A percentile compares a stretch with the other conserved stretches of the same genome.
phyloP scores from a whole-genome alignment of 2,888 invertebrate genomes.

The Saturnia japonica region DNA sequence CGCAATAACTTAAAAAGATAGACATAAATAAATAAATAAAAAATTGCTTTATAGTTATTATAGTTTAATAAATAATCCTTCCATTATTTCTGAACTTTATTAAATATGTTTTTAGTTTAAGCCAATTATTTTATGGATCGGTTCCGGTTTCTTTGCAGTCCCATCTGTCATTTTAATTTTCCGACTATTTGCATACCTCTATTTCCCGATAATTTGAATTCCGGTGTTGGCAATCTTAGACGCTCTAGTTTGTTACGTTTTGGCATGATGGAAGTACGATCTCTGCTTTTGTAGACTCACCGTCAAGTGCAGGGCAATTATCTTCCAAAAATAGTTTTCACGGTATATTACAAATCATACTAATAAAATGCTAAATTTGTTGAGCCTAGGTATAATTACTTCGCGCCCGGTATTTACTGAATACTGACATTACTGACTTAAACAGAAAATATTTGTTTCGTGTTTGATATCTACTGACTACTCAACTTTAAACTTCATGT shows the following conservation, averaged over 20 bases:
- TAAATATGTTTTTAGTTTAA: no score
- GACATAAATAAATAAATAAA: no score
- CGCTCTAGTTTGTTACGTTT: neutral
- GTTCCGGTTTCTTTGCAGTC: no score
- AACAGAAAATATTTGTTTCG: no score
- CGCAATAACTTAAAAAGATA: no score
- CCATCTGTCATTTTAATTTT: no score
- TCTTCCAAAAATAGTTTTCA: neutral
- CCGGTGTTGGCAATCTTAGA: neutral
- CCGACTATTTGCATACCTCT: neutral
- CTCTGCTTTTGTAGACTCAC: neutral
- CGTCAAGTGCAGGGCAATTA: neutral
- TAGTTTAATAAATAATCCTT: no score
- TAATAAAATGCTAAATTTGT: neutral
- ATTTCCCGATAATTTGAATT: neutral
- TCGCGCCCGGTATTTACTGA: neutral
- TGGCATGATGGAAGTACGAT: neutral
- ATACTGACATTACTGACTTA: no score
- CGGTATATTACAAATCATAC: neutral
- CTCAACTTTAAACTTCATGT: neutral
- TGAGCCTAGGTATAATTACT: neutral
- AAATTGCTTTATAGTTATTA: no score
- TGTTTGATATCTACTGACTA: neutral
- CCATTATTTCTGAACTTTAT: no score
- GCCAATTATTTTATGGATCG: no score